Evolutionary conservation across 2,797 vertebrate species (phyloP), one percentile per base, ranked within the genome.

Genomic region (Cuniculus paca): DNA sequence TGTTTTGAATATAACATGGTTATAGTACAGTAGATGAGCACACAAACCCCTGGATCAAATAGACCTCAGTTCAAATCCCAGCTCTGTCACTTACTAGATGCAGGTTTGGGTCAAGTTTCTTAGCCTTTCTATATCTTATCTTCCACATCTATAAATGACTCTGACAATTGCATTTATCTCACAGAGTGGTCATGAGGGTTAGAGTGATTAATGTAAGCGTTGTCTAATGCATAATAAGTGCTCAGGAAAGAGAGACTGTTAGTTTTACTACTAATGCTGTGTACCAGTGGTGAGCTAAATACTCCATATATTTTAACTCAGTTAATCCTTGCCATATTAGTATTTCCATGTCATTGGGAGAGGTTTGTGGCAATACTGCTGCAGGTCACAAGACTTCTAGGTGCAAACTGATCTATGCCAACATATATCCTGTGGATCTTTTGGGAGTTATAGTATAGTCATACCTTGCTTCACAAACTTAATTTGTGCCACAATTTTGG

Each of bases 281-380:
- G 65, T 65, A 70, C n/a, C 58, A 80, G 48, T 84, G 75, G 68
- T 20, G 58, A 52, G 5, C 28, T 79, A 83, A 79, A 56, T 56
- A 56, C 54, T 22, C 13, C 6, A 16, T 56, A 60, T 85, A 1
- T 50, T 68, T 88, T 77, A 39, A 80, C 78, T 79, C 56, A 79
- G 79, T 90, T 88, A 93, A 95, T 88, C 72, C 79, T 91, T 82
- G 60, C 34, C 70, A 58, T 88, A 56, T 61, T 87, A 58, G 83
- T 83, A 65, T 70, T 48, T 74, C 39, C 6, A 8, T 28, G 17
- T 75, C 42, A 75, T 24, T 48, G 42, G 34, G 22, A 70, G 70
- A 58, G 26, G 52, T 39, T 26, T 56, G 39, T 20, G 42, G 48
- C 24, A 70, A 60, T 3, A 17, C 82, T 63, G 58, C 70, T 90